Base-by-base conservation (phyloP, 2,797 vertebrate species). In the Bufotes viridis region DNA sequence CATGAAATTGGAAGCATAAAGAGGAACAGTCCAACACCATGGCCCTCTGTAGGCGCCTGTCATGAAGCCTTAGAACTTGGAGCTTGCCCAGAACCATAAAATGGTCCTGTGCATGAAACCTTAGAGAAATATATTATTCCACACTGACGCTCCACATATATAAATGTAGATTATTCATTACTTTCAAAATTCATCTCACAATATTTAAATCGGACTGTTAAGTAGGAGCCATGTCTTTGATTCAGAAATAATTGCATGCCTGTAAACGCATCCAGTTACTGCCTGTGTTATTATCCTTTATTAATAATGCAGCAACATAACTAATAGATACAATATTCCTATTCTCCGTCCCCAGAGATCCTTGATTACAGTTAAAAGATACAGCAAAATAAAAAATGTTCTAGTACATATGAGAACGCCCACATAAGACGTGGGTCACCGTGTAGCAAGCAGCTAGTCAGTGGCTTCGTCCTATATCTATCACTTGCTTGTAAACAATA, bases 291-390 rank as follows among this genome's bases (percentile, higher is more conserved):
- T 84, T 74, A 61, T 75, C 69, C 82, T 84, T 75, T 84, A 84
- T 84, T 84, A 84, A 84, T 84, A 84, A 84, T 84, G 82, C 53
- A 84, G 67, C 51, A 74, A 74, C 70, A 49, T 60, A 84, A 74
- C 70, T 74, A 75, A 60, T 61, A 84, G 70, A 84, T 60, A 58
- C 82, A 74, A 84, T 84, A 84, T 84, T 60, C 69, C 53, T 60
- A 49, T 84, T 84, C 70, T 75, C 58, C 34, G 49, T 42, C 82
- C 57, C 55, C 22, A 51, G 82, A 84, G 65, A 84, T 55, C 17
- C 82, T 84, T 82, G 81, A 53, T 82, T 84, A 84, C 72, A 84
- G 82, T 84, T 70, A 74, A 75, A 74, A 75, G 42, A 34, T 70
- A n/a, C 18, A 18, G 34, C 72, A 61, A 49, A 81, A 63, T 81